A percentile compares a stretch with the other conserved stretches of the same genome.
Evolutionary conservation across 1,140 invertebrate genomes (phyloP).

Genomic region (Oncopodura yosiiana): DNA sequence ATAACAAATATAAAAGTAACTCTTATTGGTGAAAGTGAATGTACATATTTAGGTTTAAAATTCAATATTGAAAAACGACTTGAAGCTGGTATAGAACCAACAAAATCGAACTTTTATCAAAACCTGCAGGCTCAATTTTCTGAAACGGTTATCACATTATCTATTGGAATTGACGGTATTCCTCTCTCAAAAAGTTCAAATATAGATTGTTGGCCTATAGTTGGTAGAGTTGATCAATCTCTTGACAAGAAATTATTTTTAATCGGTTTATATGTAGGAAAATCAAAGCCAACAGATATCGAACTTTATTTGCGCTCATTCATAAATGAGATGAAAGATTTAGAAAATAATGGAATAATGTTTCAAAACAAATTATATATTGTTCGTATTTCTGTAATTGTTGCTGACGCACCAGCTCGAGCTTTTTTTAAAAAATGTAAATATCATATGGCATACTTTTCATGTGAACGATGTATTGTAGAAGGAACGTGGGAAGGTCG

Average conservation of each 20-base stretch:
- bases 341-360: constrained; percentile 29
- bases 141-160: background rate
- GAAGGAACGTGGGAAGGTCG: constrained; percentile 8
- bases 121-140: too few species aligned
- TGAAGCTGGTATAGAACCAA: too few species aligned
- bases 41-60: too few species aligned
- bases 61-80: too few species aligned
- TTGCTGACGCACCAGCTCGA: constrained; percentile 38
- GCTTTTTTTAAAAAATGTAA: constrained; percentile 36
- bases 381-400: constrained; percentile 32
- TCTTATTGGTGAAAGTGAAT: too few species aligned
- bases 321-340: constrained; percentile 34
- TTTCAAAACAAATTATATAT: constrained; percentile 26
- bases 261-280: constrained; percentile 36
- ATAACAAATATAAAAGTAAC: too few species aligned
- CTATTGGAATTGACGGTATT: constrained; percentile 28
- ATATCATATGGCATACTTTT: constrained; percentile 35
- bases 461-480: constrained; percentile 37
- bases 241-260: constrained; percentile 28
- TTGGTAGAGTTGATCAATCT: constrained; percentile 26
- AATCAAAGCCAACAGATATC: constrained; percentile 36
- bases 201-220: constrained; percentile 36
- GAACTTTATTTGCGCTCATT: constrained; percentile 37
- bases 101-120: too few species aligned
- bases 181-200: constrained; percentile 28